These are phyloP conservation scores for Rhincodon typus DNA, from an alignment of 2,797 vertebrate species.

Conservation along the genomic window DNA sequence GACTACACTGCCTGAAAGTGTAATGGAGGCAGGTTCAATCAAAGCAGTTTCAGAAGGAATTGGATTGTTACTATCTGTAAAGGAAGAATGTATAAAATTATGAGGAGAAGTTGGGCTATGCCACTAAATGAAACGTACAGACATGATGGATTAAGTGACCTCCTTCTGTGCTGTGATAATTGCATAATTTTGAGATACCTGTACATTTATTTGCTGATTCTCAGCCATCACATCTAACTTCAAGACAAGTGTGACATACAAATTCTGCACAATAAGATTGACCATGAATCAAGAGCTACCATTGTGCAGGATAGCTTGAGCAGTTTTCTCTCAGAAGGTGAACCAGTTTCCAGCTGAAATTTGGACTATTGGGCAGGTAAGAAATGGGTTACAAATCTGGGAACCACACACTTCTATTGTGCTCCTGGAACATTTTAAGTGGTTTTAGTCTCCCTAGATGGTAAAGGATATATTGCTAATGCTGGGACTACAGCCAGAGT, in stretches of 20 bases:
- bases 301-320: neutral
- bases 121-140: neutral
- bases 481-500: too few species aligned
- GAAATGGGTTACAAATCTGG: neutral
- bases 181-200: neutral
- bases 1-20: neutral
- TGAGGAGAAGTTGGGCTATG: too few species aligned
- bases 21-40: neutral
- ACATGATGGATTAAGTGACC: neutral
- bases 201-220: neutral
- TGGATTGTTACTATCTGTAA: neutral
- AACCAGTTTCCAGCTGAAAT: neutral
- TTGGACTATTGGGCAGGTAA: neutral
- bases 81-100: neutral
- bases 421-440: neutral
- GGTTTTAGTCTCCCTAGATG: too few species aligned
- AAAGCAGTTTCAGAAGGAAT: neutral
- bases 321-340: neutral
- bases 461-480: too few species aligned
- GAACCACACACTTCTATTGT: neutral
- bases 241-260: neutral
- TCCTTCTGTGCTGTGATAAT: neutral
- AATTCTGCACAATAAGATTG: neutral
- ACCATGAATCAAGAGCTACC: neutral
- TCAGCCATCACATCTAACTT: neutral